These are phyloP conservation scores for Styela clava DNA, from an alignment of 23 tunicate genomes.

Conservation along the genomic window DNA sequence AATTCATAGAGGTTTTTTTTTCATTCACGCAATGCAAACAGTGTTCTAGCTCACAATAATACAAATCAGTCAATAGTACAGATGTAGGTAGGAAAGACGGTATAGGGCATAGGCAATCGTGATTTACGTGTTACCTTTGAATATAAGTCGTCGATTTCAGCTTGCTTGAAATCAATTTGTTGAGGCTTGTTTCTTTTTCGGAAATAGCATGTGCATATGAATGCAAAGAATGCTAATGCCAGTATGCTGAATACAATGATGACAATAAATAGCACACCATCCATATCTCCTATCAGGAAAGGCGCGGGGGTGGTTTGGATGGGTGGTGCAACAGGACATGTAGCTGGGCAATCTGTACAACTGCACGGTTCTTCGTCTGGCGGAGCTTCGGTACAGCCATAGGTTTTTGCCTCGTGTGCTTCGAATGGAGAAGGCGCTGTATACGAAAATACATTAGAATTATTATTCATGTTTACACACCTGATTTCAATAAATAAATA, in stretches of 20 bases:
- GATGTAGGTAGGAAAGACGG: too few relatives aligned
- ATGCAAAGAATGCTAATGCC: slow-evolving; percentile 39
- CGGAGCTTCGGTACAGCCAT: slow-evolving; percentile 62
- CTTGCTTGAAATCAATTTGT: neutral
- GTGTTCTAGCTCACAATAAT: too few relatives aligned
- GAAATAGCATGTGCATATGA: slow-evolving; percentile 22
- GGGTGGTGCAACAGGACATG: slow-evolving; percentile 85
- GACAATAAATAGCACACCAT: slow-evolving; percentile 83
- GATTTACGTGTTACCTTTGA: neutral
- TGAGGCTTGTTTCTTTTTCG: slow-evolving; percentile 7
- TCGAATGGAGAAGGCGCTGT: slow-evolving; percentile 65
- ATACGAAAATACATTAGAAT: neutral
- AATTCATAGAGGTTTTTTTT: too few relatives aligned
- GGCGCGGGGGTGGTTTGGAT: slow-evolving; percentile 36
- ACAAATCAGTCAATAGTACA: too few relatives aligned
- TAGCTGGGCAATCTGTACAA: slow-evolving; percentile 84
- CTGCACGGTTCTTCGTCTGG: slow-evolving; percentile 55
- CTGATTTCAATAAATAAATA: too few relatives aligned
- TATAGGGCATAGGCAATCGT: too few relatives aligned
- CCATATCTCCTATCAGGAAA: slow-evolving; percentile 55
- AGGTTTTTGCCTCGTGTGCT: slow-evolving; percentile 14
- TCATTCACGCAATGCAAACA: too few relatives aligned
- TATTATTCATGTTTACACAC: too few relatives aligned
- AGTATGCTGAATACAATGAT: slow-evolving; percentile 59
- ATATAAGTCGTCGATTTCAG: slow-evolving; percentile 11